Conservation (phyloP, 92 coral and sea anemone species). For the Metridium senile region DNA sequence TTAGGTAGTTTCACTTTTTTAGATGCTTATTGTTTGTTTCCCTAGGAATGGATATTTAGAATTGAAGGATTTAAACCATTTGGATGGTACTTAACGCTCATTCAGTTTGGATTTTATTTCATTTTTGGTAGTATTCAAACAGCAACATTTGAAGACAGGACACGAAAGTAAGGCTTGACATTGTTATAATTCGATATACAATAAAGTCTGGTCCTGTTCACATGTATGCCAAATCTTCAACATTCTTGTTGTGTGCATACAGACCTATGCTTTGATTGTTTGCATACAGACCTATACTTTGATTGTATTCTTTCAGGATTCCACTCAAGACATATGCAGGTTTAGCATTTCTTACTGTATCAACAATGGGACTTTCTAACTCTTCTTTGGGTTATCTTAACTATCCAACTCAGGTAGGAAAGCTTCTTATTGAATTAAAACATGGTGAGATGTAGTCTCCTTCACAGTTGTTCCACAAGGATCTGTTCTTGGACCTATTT, state of each 20-base stretch:
- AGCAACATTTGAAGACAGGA: constrained; percentile 54
- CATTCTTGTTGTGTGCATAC: too few relatives aligned
- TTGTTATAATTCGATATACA: not conserved
- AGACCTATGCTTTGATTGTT: too few relatives aligned
- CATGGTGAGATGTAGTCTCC: too few relatives aligned
- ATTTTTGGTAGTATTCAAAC: constrained; percentile 87
- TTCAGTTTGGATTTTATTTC: constrained; percentile 89
- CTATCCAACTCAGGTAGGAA: constrained; percentile 93
- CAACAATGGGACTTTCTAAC: constrained; percentile 98
- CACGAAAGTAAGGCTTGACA: constrained; percentile 71
- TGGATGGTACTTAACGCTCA: constrained; percentile 95
- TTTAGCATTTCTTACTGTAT: constrained; percentile 87
- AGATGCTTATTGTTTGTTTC: not conserved
- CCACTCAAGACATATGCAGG: constrained; percentile 88
- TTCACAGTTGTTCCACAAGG: too few relatives aligned
- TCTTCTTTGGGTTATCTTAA: constrained; percentile 87
- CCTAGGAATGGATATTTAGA: constrained; percentile 95
- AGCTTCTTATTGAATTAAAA: too few relatives aligned
- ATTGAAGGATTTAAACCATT: constrained; percentile 88
- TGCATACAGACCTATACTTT: not conserved
- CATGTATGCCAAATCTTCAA: too few relatives aligned
- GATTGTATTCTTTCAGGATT: constrained; percentile 45
- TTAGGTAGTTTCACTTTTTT: too few relatives aligned
- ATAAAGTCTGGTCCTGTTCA: too few relatives aligned
- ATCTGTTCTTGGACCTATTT: too few relatives aligned